Percentiles rank a stretch among this genome's conserved stretches.
phyloP scores from a whole-genome alignment of 2,113 vertebrate species.

The Oenanthe oenanthe region DNA sequence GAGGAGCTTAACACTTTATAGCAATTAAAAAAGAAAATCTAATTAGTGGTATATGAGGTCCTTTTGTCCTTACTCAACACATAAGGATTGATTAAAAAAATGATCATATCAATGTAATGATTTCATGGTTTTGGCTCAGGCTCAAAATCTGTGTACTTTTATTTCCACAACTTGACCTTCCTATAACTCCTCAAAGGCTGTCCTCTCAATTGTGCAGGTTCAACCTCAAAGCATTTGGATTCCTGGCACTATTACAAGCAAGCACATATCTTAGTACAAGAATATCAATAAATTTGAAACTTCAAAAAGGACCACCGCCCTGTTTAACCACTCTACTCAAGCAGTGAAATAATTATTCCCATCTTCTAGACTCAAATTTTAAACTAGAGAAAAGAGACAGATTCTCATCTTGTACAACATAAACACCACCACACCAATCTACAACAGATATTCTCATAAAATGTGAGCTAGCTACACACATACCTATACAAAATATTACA shows the following conservation, averaged over 20 bases:
- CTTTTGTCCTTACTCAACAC: conserved; percentile 35
- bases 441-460: not conserved
- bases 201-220: not conserved
- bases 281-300: not conserved
- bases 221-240: not conserved
- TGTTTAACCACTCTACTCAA: not conserved
- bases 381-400: not conserved
- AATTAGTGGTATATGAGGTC: conserved; percentile 10
- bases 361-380: not conserved
- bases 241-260: not conserved
- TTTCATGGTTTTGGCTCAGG: not conserved
- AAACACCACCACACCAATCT: not conserved
- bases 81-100: not conserved
- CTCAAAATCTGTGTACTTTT: not conserved
- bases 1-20: not conserved
- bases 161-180: not conserved
- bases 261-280: not conserved
- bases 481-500: not conserved
- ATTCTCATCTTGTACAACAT: not conserved
- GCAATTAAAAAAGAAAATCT: not conserved
- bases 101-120: not conserved
- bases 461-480: not conserved
- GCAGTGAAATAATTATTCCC: not conserved
- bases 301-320: not conserved
- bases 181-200: not conserved